These are phyloP conservation scores for Catocala sponsa DNA, from an alignment of 2,888 invertebrate genomes.

Conservation along the genomic window DNA sequence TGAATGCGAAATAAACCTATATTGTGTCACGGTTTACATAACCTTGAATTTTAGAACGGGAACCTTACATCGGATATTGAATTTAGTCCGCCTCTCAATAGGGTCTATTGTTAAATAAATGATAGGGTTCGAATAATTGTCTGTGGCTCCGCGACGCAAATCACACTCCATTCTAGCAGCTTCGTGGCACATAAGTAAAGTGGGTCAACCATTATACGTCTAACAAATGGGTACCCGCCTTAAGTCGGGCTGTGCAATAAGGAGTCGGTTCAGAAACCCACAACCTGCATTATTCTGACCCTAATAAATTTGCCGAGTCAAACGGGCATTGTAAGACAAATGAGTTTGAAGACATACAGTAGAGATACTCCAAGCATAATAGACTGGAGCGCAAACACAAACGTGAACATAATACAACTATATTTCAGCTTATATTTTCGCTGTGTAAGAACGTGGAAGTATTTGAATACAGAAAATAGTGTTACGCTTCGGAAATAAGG, in stretches of 20 bases:
- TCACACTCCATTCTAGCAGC: constrained; percentile 73
- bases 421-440: constrained; percentile 27
- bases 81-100: constrained; percentile 45
- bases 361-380: constrained; percentile 49
- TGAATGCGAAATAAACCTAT: constrained; percentile 63
- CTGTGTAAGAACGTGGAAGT: constrained; percentile 20
- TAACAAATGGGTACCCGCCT: constrained; percentile 82
- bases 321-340: constrained; percentile 84
- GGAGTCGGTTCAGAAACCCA: constrained; percentile 81
- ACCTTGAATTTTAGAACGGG: constrained; percentile 49
- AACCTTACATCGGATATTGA: constrained; percentile 37
- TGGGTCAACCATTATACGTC: constrained; percentile 85
- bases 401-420: constrained; percentile 25
- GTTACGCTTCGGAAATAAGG: constrained; percentile 18
- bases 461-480: constrained; percentile 43
- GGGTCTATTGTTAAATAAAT: constrained; percentile 58
- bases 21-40: constrained; percentile 41
- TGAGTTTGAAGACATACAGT: constrained; percentile 68
- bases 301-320: constrained; percentile 86
- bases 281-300: constrained; percentile 86
- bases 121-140: constrained; percentile 63
- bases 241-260: constrained; percentile 82
- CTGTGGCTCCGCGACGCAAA: constrained; percentile 70
- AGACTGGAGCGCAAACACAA: constrained; percentile 37
- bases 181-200: constrained; percentile 77